Evolutionary conservation across 2,888 invertebrate species (phyloP).

Genomic region (Ypsolopha scabrella): DNA sequence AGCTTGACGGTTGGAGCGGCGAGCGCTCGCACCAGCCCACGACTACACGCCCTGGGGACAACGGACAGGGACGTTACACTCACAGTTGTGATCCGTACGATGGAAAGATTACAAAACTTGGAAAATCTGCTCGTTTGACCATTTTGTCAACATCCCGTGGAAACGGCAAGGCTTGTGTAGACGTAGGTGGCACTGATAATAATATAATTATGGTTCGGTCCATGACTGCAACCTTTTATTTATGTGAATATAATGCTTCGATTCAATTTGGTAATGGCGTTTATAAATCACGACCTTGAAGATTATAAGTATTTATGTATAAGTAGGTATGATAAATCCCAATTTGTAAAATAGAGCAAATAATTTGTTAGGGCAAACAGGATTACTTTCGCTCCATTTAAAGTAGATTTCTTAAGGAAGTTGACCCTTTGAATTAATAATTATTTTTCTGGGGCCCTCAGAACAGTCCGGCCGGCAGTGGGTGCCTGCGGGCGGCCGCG

Average conservation of each 20-base stretch:
- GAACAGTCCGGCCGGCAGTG: conserved; percentile 26
- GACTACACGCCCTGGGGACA: conserved; percentile 58
- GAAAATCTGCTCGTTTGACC: no score
- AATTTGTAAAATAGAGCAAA: neutral
- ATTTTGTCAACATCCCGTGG: no score
- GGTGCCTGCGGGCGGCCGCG: conserved; percentile 56
- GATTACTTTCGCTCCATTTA: conserved; percentile 13
- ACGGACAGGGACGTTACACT: neutral
- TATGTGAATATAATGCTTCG: no score
- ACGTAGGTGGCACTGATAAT: no score
- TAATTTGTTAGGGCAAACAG: neutral
- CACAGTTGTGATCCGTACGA: no score
- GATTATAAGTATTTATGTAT: neutral
- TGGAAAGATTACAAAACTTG: no score
- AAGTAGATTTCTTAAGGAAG: conserved; percentile 16
- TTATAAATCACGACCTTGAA: neutral
- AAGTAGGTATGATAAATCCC: neutral
- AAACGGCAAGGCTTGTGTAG: no score
- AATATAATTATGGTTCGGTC: no score
- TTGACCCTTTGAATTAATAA: conserved; percentile 28
- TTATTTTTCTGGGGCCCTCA: conserved; percentile 30
- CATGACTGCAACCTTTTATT: no score
- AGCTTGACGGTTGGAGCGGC: conserved; percentile 81
- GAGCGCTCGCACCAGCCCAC: conserved; percentile 61
- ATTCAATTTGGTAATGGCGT: no score